Evolutionary conservation across 2,888 invertebrate species (phyloP), one percentile per base, ranked within the genome.

Genomic region (Cremastobaeus sp.): DNA sequence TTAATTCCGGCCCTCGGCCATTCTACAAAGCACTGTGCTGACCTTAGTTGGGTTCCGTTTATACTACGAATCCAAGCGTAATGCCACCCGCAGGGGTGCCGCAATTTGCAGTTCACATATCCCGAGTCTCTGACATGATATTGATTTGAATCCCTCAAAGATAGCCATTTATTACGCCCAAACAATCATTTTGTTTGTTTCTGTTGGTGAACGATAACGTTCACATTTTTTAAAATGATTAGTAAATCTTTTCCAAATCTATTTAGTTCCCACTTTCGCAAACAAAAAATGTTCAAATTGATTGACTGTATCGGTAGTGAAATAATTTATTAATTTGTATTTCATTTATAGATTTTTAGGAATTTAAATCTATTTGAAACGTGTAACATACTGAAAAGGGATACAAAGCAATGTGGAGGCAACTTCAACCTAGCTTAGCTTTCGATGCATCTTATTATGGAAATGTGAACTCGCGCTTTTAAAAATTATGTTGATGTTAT

Each of bases 401-500:
- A 18, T 47, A 32, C 54, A 54, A 65, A 50, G 47, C 45, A 54
- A 50, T 14, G 64, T 15, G 55, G 50, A 64, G 62, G 65, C 43
- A 73, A 62, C 68, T 43, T 14, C 68, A 21, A 45, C 25, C 35
- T 47, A 48, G 43, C 62, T 72, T 68, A 74, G 81, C 79, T 81
- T 84, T 84, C 84, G 83, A 84, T 84, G 84, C 84, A 84, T 84
- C 79, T 78, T 81, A 84, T 84, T 84, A 84, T 84, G 84, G 79
- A 81, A 84, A 84, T 84, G 82, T 69, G 80, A 80, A 81, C 82
- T 81, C 82, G 78, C 82, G 77, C 78, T 84, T 81, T 80, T 80
- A 78, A 79, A 83, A 84, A 84, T 84, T 84, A 84, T 84, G 84
- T 84, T 84, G 84, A 84, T 84, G 83, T 81, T 84, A 84, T 84